Evolutionary conservation across 2,888 invertebrate species (phyloP).

Genomic region (Spilarctia lutea): DNA sequence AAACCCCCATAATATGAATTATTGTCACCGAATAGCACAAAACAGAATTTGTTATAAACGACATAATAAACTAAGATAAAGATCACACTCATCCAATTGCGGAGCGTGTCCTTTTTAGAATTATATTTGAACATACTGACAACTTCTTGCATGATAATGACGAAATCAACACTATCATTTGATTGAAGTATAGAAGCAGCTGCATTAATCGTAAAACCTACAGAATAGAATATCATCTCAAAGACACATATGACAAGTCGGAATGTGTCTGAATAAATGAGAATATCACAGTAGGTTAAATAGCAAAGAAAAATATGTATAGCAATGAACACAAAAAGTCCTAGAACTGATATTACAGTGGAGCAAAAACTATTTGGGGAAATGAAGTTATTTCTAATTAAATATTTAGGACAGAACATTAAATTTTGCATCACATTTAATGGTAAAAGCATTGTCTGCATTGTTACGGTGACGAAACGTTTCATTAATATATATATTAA

Average conservation of each 20-base stretch:
- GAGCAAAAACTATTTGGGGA: background rate
- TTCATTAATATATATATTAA: no score
- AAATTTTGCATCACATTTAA: slow-evolving; percentile 18
- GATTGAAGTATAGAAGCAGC: background rate
- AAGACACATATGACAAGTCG: background rate
- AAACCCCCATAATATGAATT: background rate
- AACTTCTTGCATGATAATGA: slow-evolving; percentile 7
- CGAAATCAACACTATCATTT: slow-evolving; percentile 5
- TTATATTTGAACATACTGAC: background rate
- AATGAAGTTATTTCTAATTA: slow-evolving; percentile 13
- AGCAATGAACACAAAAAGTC: background rate
- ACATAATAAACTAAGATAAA: background rate
- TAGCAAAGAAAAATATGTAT: background rate
- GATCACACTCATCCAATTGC: slow-evolving; percentile 4
- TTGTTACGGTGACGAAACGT: slow-evolving; percentile 5
- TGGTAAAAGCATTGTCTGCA: slow-evolving; percentile 20
- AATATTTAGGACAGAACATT: slow-evolving; percentile 14
- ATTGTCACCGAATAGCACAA: background rate
- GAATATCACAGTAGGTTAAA: background rate
- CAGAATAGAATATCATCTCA: background rate
- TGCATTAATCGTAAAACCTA: background rate
- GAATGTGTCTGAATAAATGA: background rate
- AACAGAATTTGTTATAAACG: background rate
- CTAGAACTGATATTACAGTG: background rate
- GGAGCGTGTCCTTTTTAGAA: background rate